Evolutionary conservation across 23 tunicate genomes (phyloP).

Genomic region (Corella eumyota): DNA sequence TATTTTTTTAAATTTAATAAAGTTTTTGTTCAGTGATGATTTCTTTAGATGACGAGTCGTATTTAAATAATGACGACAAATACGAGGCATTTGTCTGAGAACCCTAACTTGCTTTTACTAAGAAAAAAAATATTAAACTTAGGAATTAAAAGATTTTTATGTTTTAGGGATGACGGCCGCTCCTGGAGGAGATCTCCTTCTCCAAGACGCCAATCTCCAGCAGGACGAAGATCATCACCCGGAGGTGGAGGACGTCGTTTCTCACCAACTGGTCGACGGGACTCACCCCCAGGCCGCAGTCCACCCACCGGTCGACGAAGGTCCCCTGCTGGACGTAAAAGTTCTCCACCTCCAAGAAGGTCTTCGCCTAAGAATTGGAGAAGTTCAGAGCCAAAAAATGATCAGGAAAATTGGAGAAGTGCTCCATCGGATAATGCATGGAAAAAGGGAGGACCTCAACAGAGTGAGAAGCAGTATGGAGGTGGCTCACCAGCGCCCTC

Average conservation of each 20-base stretch:
- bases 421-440: no score
- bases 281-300: conserved; percentile 58
- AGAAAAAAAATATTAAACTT: no score
- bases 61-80: no score
- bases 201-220: conserved; percentile 50
- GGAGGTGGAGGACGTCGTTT: conserved; percentile 43
- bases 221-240: conserved; percentile 57
- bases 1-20: no score
- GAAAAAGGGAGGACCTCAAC: background rate
- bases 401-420: no score
- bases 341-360: conserved; percentile 46
- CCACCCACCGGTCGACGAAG: conserved; percentile 43
- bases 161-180: no score
- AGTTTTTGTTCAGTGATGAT: no score
- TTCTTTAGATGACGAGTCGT: no score
- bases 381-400: no score
- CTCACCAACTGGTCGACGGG: conserved; percentile 77
- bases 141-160: no score
- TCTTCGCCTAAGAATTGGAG: conserved; percentile 16
- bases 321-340: conserved; percentile 56
- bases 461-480: background rate
- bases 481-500: background rate
- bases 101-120: no score
- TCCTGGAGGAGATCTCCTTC: conserved; percentile 28
- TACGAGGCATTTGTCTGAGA: no score